These are phyloP conservation scores for Ondatra zibethicus DNA, from an alignment of 2,113 vertebrate species.

Conservation along the genomic window DNA sequence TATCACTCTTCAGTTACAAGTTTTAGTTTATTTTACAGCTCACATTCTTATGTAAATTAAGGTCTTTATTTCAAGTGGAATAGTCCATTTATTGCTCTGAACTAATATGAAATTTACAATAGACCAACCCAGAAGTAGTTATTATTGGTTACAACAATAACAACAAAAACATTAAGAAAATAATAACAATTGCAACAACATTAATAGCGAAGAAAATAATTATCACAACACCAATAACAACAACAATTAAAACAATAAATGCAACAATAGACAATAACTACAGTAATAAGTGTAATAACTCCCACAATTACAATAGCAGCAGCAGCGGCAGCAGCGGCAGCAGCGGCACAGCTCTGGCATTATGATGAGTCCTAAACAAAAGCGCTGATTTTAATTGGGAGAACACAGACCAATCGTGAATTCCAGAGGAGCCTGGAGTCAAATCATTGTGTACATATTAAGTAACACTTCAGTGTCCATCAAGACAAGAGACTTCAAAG, in stretches of 20 bases:
- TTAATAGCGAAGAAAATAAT: neutral
- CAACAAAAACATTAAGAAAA: neutral
- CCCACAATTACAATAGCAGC: neutral
- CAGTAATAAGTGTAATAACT: neutral
- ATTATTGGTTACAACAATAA: neutral
- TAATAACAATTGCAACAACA: neutral
- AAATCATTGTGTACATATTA: neutral
- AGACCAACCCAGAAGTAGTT: neutral
- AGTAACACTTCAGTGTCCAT: neutral
- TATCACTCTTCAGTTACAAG: constrained; percentile 47
- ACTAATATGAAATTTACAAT: constrained; percentile 18
- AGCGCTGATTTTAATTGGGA: neutral
- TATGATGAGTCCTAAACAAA: neutral
- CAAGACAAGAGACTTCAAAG: neutral
- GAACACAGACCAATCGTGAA: neutral
- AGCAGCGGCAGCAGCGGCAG: neutral
- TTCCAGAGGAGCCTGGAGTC: neutral
- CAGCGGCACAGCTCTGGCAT: neutral
- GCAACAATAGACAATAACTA: neutral
- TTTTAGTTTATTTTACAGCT: constrained; percentile 50
- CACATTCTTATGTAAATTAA: constrained; percentile 50
- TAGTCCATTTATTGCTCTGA: neutral
- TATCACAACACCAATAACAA: neutral
- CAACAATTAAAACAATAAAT: neutral
- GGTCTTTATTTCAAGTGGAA: constrained; percentile 55